A percentile compares a stretch with the other conserved stretches of the same genome.
Evolutionary conservation across 2,113 vertebrate species (phyloP).

Genomic region (Origma solitaria): DNA sequence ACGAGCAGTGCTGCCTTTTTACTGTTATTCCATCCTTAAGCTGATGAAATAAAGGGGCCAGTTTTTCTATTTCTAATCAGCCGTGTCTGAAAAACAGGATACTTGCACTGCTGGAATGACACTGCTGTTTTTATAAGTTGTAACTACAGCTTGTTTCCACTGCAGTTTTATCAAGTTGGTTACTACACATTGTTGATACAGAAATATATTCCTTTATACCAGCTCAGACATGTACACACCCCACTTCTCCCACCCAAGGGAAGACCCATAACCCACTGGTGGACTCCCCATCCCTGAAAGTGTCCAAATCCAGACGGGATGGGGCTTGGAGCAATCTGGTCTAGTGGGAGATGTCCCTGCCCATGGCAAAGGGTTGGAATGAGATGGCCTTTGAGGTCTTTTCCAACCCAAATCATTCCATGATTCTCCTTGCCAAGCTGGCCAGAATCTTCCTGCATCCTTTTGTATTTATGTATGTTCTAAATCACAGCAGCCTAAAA

Average conservation of each 20-base stretch:
- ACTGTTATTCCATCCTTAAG: not conserved
- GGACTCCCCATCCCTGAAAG: not conserved
- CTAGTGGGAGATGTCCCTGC: not conserved
- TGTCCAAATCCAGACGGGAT: not conserved
- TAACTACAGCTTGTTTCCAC: not conserved
- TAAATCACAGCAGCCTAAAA: not conserved
- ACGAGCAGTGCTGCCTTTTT: not conserved
- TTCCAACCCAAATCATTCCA: not conserved
- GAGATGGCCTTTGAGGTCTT: not conserved
- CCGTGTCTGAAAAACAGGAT: slow-evolving; percentile 12
- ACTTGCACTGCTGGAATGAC: slow-evolving; percentile 6
- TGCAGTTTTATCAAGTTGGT: not conserved
- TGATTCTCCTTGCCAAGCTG: not conserved
- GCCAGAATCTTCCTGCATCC: not conserved
- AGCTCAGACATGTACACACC: rapidly evolving
- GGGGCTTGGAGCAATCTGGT: not conserved
- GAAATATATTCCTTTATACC: not conserved
- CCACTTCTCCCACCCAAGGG: not conserved
- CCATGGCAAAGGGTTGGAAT: not conserved
- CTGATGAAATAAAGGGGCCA: not conserved
- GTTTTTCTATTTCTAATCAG: slow-evolving; percentile 28
- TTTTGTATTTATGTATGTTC: not conserved
- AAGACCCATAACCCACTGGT: not conserved
- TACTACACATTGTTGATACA: not conserved
- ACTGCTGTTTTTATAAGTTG: not conserved